These are phyloP conservation scores for Drosophila subobscura DNA, from an alignment of 1,140 invertebrate genomes.

Conservation along the genomic window DNA sequence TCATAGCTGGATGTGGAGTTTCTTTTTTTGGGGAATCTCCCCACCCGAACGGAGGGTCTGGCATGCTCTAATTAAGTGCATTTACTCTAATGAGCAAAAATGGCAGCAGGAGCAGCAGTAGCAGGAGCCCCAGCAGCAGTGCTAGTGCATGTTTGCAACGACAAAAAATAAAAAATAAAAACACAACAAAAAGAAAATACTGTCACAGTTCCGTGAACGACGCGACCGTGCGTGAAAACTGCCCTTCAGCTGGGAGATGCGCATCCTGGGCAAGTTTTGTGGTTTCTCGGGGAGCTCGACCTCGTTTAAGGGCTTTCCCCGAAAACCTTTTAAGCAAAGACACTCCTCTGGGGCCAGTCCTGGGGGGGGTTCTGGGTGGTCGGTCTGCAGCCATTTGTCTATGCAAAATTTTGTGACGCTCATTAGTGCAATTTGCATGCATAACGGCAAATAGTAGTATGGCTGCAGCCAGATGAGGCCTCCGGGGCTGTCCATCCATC, in stretches of 20 bases:
- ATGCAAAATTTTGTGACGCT: constrained; percentile 73
- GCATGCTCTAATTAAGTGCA: constrained; percentile 77
- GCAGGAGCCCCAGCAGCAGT: constrained; percentile 20
- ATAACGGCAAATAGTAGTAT: constrained; percentile 67
- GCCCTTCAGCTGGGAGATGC: constrained; percentile 42
- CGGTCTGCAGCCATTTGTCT: constrained; percentile 60
- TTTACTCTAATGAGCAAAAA: constrained; percentile 81
- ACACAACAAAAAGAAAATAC: constrained; percentile 19
- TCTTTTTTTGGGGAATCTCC: not conserved
- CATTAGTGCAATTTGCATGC: constrained; percentile 81
- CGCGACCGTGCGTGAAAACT: constrained; percentile 71
- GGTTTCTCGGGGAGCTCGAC: constrained; percentile 32
- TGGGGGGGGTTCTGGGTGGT: not conserved
- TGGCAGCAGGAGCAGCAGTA: constrained; percentile 34
- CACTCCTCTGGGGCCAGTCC: not conserved
- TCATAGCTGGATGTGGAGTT: constrained; percentile 45
- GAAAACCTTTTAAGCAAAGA: constrained; percentile 26
- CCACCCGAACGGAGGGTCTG: not conserved
- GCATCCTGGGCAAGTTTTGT: constrained; percentile 26
- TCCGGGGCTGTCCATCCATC: constrained; percentile 34
- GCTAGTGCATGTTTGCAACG: constrained; percentile 10
- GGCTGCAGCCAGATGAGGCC: constrained; percentile 51
- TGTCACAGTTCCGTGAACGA: constrained; percentile 57
- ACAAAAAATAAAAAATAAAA: too few relatives aligned
- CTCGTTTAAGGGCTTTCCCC: constrained; percentile 47